Evolutionary conservation across 2,888 invertebrate genomes (phyloP).

Genomic region (Andrena marginata): DNA sequence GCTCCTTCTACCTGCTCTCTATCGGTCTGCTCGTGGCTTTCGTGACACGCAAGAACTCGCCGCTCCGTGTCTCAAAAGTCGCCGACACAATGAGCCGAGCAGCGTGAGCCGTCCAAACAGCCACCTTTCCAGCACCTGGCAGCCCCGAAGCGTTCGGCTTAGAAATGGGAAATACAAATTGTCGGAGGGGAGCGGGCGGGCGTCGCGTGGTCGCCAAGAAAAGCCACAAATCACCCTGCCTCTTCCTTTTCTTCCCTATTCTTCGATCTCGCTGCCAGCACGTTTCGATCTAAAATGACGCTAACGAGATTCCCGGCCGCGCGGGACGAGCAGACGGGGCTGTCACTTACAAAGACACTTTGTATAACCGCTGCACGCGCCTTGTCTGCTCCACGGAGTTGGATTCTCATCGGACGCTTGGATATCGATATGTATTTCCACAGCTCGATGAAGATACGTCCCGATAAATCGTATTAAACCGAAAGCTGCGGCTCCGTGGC

Average conservation of each 20-base stretch:
- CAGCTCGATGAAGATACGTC: not conserved
- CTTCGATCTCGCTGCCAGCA: slow-evolving; percentile 45
- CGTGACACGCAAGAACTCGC: slow-evolving; percentile 37
- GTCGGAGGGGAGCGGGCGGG: slow-evolving; percentile 63
- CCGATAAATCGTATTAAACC: not conserved
- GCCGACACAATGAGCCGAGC: slow-evolving; percentile 73
- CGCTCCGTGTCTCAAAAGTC: slow-evolving; percentile 62
- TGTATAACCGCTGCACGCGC: slow-evolving; percentile 32
- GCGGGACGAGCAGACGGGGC: slow-evolving; percentile 50
- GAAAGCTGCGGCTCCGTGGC: not conserved
- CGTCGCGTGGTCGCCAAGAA: slow-evolving; percentile 68
- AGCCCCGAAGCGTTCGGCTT: slow-evolving; percentile 61
- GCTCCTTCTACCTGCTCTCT: slow-evolving; percentile 18
- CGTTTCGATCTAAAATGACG: slow-evolving; percentile 76
- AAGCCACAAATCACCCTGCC: slow-evolving; percentile 75
- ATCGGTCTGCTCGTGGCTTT: slow-evolving; percentile 28
- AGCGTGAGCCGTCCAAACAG: slow-evolving; percentile 47
- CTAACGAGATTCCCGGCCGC: slow-evolving; percentile 75
- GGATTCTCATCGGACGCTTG: not conserved
- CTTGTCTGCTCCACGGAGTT: not conserved
- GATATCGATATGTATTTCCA: not conserved
- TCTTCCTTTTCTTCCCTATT: slow-evolving; percentile 36
- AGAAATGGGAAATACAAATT: slow-evolving; percentile 81
- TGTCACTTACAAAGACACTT: slow-evolving; percentile 18
- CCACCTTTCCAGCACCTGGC: slow-evolving; percentile 71